Conservation (phyloP, 2,888 invertebrate genomes). For the Hemicrepidius hirtus region DNA sequence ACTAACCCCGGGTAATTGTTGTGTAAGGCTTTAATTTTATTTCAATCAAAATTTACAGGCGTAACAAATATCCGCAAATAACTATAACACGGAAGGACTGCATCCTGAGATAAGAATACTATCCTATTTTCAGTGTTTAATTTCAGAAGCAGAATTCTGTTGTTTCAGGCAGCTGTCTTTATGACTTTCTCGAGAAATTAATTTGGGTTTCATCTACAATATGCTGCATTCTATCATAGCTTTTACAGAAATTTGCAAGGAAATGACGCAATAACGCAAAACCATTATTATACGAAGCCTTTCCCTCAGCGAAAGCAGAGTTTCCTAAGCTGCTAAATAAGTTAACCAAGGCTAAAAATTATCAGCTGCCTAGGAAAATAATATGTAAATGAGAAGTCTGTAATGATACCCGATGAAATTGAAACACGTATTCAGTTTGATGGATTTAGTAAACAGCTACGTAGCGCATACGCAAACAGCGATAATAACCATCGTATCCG, state of each 20-base stretch:
- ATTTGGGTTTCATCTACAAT: conserved; percentile 26
- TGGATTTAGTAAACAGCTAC: conserved; percentile 8
- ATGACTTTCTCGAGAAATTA: conserved; percentile 16
- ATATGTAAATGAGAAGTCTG: conserved; percentile 9
- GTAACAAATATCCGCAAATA: neutral
- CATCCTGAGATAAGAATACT: neutral
- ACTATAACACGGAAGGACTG: neutral
- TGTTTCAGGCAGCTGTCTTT: conserved; percentile 26
- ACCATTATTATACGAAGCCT: neutral
- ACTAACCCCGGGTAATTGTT: no score
- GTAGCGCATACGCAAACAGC: neutral
- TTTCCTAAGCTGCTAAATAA: neutral
- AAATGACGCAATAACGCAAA: conserved; percentile 19
- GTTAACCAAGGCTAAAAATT: neutral
- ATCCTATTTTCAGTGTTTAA: conserved; percentile 9
- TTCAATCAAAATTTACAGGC: neutral
- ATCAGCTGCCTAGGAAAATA: conserved; percentile 9
- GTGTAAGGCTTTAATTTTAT: no score
- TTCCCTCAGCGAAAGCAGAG: neutral
- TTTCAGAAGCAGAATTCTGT: conserved; percentile 18
- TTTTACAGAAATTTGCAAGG: conserved; percentile 27
- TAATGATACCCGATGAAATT: neutral
- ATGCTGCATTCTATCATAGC: conserved; percentile 27
- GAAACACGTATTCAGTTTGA: neutral
- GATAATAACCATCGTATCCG: conserved; percentile 12